Evolutionary conservation across 2,797 vertebrate species (phyloP).

Genomic region (Epinephelus coioides): DNA sequence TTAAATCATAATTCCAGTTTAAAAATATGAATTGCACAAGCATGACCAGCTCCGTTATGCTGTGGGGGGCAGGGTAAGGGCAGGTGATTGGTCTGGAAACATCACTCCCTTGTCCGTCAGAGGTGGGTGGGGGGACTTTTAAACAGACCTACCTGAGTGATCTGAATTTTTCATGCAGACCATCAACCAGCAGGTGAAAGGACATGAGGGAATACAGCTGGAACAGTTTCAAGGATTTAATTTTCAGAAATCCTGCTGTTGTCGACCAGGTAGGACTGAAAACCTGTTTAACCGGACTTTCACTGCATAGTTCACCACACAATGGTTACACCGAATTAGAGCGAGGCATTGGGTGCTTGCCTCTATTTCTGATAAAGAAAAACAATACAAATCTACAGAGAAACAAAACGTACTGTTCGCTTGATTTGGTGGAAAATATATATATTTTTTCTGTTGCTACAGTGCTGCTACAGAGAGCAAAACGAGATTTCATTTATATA

Average conservation of each 20-base stretch:
- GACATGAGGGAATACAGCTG: slow-evolving; percentile 70
- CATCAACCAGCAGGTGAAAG: slow-evolving; percentile 8
- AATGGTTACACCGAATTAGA: background rate
- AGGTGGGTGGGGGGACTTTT: slow-evolving; percentile 35
- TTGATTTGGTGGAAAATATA: background rate
- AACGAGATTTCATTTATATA: background rate
- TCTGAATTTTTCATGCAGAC: slow-evolving; percentile 29
- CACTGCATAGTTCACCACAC: background rate
- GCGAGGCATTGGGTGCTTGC: background rate
- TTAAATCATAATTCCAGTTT: slow-evolving; percentile 8
- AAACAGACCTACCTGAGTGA: slow-evolving; percentile 49
- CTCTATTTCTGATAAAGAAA: background rate
- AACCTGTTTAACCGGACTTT: slow-evolving; percentile 14
- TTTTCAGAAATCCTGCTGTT: slow-evolving; percentile 67
- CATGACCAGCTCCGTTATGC: background rate
- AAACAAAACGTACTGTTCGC: background rate
- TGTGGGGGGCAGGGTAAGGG: slow-evolving; percentile 28
- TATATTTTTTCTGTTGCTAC: background rate
- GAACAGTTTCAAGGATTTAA: slow-evolving; percentile 64
- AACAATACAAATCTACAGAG: background rate
- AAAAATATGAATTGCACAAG: background rate
- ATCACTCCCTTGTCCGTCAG: slow-evolving; percentile 33
- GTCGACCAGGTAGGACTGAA: slow-evolving; percentile 63
- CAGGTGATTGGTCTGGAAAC: slow-evolving; percentile 61
- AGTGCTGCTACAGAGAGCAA: background rate